Conservation (phyloP, 2,797 vertebrate species). For the Anas flavirostris region DNA sequence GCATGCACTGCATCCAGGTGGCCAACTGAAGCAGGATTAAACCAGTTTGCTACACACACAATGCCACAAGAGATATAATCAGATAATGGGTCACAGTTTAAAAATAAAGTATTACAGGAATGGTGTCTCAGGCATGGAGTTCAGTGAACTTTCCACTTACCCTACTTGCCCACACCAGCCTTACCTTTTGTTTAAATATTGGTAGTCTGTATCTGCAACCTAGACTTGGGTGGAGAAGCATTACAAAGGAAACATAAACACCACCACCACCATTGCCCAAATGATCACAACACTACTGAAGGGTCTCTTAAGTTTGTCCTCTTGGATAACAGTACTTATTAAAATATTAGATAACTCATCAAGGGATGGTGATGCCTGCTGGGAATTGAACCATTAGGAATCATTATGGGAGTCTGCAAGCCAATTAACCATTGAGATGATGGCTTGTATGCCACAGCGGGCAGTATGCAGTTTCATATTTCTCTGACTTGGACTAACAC, state of each 20-base stretch:
- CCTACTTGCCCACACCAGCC: neutral
- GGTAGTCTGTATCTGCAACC: neutral
- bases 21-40: neutral
- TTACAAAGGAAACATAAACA: neutral
- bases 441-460: accelerated
- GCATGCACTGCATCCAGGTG: no score
- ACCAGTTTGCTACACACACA: neutral
- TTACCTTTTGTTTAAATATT: neutral
- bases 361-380: neutral
- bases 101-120: neutral
- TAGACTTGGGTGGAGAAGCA: neutral
- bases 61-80: neutral
- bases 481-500: neutral
- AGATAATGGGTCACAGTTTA: neutral
- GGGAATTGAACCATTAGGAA: neutral
- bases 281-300: neutral
- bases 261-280: neutral
- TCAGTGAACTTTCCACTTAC: neutral
- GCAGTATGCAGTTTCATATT: neutral
- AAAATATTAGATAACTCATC: neutral
- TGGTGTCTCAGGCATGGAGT: neutral
- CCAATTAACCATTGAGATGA: neutral
- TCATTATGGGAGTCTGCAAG: neutral
- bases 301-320: neutral
- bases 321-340: neutral